Conservation (phyloP, 1,140 invertebrate species). For the Drosophila bifasciata region DNA sequence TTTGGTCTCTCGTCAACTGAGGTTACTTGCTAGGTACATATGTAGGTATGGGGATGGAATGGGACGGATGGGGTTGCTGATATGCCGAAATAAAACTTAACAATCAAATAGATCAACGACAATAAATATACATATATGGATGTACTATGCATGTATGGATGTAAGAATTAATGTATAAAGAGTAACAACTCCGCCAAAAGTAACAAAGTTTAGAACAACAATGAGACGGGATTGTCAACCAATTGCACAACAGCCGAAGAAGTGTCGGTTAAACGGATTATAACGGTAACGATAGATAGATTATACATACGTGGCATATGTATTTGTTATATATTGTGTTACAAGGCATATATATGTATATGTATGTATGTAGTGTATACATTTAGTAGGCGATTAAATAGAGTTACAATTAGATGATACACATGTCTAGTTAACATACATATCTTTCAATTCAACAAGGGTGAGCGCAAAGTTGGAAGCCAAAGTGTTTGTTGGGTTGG, state of each 20-base stretch:
- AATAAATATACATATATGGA: constrained; percentile 24
- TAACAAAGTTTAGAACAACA: constrained; percentile 74
- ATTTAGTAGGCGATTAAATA: constrained; percentile 35
- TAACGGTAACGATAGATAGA: constrained; percentile 45
- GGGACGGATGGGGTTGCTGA: constrained; percentile 33
- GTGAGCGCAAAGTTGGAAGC: constrained; percentile 71
- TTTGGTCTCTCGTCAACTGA: constrained; percentile 4
- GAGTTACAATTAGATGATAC: constrained; percentile 44
- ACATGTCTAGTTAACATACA: constrained; percentile 38
- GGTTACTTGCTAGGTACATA: neutral
- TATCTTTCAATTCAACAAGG: constrained; percentile 48
- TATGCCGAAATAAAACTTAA: constrained; percentile 59
- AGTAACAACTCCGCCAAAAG: constrained; percentile 51
- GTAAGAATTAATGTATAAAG: too few species aligned
- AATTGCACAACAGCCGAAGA: constrained; percentile 68
- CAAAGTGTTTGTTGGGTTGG: constrained; percentile 48
- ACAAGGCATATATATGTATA: constrained; percentile 44
- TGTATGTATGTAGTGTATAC: constrained; percentile 1
- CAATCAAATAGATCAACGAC: constrained; percentile 69
- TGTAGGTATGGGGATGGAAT: neutral
- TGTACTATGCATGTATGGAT: constrained; percentile 22
- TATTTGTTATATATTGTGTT: constrained; percentile 44
- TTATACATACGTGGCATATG: constrained; percentile 19
- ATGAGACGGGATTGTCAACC: constrained; percentile 56
- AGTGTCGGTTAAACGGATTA: constrained; percentile 38